Evolutionary conservation across 2,113 vertebrate genomes (phyloP), one percentile per base, ranked within the genome.

Genomic region (Climacteris rufus): DNA sequence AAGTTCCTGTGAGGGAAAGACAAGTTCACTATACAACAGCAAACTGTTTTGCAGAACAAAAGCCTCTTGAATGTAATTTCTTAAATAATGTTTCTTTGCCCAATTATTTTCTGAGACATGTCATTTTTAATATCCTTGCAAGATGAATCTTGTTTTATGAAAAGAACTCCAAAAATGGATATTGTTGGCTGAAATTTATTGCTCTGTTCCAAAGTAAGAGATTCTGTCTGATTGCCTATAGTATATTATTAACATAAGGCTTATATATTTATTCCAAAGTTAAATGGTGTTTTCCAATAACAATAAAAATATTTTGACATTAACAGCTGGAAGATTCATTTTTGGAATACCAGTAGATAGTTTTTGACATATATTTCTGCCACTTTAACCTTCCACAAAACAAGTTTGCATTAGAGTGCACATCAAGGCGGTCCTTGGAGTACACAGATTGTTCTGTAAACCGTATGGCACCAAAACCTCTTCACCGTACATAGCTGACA

Each of bases 361-460:
- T 23, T 95, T 94, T 79, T 69, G n/a, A 91, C 81, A 87, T 50
- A 47, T 52, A 68, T 93, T 95, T 89, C 59, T 91, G 22, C 56
- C 11, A 31, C 47, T 91, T 96, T 91, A 94, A 93, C 85, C 82
- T 96, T 97, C 96, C 61, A 75, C 27, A 97, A 98, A 97, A 97
- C 92, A 97, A 96, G 95, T 97, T 98, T 98, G 94, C 96, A 97
- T 97, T 96, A 97, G 76, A 96, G 85, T 94, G 96, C 96, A 94
- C 90, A 93, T 96, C 92, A 93, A 96, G 96, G 89, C 90, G 84
- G 92, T 97, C 98, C 97, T 97, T 80, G 59, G 98, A 98, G 98
- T 97, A 97, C 77, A 94, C 98, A 99, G 98, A 98, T 98, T 98
- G 97, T 97, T 96, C 96, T 96, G 90, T 85, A 96, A 96, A 97